Evolutionary conservation across 2,113 vertebrate genomes (phyloP), one percentile per base, ranked within the genome.

Genomic region (Eupsittula cactorum): DNA sequence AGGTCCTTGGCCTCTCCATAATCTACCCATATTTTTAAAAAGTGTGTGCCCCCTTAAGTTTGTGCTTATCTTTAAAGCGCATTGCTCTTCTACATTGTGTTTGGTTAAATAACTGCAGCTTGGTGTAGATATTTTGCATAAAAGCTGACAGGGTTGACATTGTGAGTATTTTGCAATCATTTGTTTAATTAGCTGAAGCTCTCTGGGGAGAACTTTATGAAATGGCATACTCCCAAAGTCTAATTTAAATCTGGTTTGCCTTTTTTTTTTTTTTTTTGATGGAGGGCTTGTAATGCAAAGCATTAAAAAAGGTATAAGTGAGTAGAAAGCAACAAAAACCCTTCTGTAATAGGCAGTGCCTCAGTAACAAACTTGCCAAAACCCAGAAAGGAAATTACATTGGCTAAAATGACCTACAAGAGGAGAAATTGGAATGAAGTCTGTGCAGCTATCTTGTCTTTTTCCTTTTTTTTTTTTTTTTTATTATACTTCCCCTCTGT

Each of bases 101-200:
- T 82, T 90, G 63, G 53, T 80, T 87, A 93, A 80, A 95, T 82
- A 92, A 84, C 44, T 16, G 7, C 25, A 18, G 44, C 70, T 94
- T 91, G 75, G 59, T 91, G 93, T 79, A 86, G 80, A 35, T 95
- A 60, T 75, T 93, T 86, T 3, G 27, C 31, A 11, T 92, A 25
- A 59, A 84, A 97, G 87, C 91, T 93, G 85, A 91, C 86, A 88
- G 82, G 65, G 68, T 88, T 95, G 97, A 97, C 93, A 95, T 80
- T 65, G 47, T 80, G 86, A 77, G 75, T 95, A 90, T 98, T 98
- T 97, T 97, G 88, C 95, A 96, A 96, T 98, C 90, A 96, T 98
- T 98, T 97, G 93, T 98, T 98, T 98, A 98, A 98, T 98, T 98
- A 97, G 88, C 94, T 95, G 92, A 89, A 97, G 92, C 85, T 97